Conservation (phyloP, 2,888 invertebrate genomes). For the Tenthredo distinguenda region DNA sequence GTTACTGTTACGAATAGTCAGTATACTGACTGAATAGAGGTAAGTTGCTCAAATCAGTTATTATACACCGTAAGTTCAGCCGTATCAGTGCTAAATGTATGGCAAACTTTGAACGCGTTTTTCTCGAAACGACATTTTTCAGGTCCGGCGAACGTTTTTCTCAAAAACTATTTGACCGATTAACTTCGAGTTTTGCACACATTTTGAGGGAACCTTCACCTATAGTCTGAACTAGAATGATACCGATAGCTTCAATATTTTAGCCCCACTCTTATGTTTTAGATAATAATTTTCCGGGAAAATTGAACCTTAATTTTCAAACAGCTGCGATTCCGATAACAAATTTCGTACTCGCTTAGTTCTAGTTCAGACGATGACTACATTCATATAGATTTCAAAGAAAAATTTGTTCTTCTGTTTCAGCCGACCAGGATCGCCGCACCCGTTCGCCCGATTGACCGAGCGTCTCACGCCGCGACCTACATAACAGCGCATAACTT, state of each 20-base stretch:
- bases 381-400: not conserved
- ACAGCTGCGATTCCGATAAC: not conserved
- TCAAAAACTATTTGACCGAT: not conserved
- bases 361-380: not conserved
- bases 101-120: not conserved
- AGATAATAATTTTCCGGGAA: not conserved
- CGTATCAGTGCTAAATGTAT: not conserved
- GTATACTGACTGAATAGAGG: too few species aligned
- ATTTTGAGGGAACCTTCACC: not conserved
- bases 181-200: not conserved
- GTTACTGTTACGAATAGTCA: too few species aligned
- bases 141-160: not conserved
- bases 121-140: not conserved
- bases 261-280: not conserved
- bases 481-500: conserved; percentile 49
- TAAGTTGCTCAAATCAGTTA: not conserved
- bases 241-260: not conserved
- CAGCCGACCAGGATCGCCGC: not conserved
- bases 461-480: conserved; percentile 37
- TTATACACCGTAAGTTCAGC: not conserved
- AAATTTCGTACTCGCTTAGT: not conserved
- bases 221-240: not conserved
- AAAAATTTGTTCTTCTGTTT: not conserved
- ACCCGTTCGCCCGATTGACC: conserved; percentile 17
- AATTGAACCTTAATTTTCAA: not conserved